Evolutionary conservation across 2,113 vertebrate genomes (phyloP).

Genomic region (Hippocampus mohnikei): DNA sequence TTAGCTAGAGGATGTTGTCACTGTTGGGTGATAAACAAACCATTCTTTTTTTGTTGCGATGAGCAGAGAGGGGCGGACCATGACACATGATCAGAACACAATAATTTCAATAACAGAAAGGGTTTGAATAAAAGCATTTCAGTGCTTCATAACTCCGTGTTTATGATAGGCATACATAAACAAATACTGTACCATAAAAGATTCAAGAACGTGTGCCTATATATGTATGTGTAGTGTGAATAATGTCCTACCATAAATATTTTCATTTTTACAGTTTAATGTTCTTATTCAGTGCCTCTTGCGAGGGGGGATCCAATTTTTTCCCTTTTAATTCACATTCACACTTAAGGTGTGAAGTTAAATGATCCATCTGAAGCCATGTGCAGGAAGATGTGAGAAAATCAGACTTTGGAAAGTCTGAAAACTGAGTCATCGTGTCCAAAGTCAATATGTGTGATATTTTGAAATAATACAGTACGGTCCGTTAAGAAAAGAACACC

Average conservation of each 20-base stretch:
- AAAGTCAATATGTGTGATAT: slow-evolving; percentile 6
- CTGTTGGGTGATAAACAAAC: neutral
- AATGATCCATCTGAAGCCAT: neutral
- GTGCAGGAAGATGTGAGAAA: neutral
- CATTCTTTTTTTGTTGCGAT: slow-evolving; percentile 14
- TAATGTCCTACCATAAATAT: slow-evolving; percentile 15
- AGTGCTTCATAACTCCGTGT: neutral
- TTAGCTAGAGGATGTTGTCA: neutral
- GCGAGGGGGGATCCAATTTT: neutral
- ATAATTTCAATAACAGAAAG: neutral
- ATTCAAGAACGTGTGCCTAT: neutral
- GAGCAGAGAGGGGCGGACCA: neutral
- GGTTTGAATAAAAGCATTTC: neutral
- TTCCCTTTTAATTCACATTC: neutral
- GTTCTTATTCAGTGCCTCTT: neutral
- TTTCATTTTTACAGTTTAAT: neutral
- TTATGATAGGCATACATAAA: slow-evolving; percentile 6
- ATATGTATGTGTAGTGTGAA: slow-evolving; percentile 1
- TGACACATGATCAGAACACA: slow-evolving; percentile 7
- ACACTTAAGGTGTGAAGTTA: neutral
- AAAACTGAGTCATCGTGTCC: neutral
- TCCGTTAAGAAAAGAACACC: neutral
- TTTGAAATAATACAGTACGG: neutral
- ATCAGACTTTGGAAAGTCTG: neutral
- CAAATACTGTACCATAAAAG: slow-evolving; percentile 30